Evolutionary conservation across 1,140 invertebrate species (phyloP).

Genomic region (Ceratosolen solmsi): DNA sequence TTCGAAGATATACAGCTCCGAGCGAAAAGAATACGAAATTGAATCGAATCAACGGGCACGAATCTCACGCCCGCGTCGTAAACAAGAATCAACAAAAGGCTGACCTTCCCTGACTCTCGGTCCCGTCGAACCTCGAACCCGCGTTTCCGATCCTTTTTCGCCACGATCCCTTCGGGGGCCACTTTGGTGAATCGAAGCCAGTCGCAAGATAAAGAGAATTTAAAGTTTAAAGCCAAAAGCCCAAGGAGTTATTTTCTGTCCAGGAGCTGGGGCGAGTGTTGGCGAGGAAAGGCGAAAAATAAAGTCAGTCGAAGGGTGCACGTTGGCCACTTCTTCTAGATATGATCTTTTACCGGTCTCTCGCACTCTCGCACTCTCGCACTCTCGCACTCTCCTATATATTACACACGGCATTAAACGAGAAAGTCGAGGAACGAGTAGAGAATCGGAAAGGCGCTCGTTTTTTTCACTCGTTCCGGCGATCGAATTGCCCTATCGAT

Average conservation of each 20-base stretch:
- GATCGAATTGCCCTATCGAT: constrained; percentile 36
- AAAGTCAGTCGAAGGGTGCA: constrained; percentile 52
- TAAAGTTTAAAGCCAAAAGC: constrained; percentile 69
- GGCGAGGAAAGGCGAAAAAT: constrained; percentile 48
- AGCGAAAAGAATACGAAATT: constrained; percentile 54
- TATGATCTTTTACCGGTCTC: constrained; percentile 63
- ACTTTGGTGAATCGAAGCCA: constrained; percentile 62
- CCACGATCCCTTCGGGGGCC: constrained; percentile 60
- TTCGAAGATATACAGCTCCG: constrained; percentile 53
- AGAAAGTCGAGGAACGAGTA: constrained; percentile 27
- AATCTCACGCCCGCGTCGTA: constrained; percentile 71
- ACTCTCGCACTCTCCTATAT: constrained; percentile 51
- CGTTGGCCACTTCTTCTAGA: constrained; percentile 54
- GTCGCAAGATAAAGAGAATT: constrained; percentile 70
- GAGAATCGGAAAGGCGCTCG: constrained; percentile 28
- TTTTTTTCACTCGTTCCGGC: constrained; percentile 10
- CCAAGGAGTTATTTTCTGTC: constrained; percentile 57
- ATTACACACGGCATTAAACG: constrained; percentile 35
- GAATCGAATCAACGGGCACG: constrained; percentile 62
- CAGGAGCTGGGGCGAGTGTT: constrained; percentile 16
- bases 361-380: constrained; percentile 34
- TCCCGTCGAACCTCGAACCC: constrained; percentile 40
- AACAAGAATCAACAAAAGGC: constrained; percentile 71
- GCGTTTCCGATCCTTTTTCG: constrained; percentile 55
- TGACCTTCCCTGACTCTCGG: constrained; percentile 63